Percentiles rank a stretch among this genome's conserved stretches.
Conservation (phyloP, 2,113 vertebrate species). For the Hyaena hyaena region DNA sequence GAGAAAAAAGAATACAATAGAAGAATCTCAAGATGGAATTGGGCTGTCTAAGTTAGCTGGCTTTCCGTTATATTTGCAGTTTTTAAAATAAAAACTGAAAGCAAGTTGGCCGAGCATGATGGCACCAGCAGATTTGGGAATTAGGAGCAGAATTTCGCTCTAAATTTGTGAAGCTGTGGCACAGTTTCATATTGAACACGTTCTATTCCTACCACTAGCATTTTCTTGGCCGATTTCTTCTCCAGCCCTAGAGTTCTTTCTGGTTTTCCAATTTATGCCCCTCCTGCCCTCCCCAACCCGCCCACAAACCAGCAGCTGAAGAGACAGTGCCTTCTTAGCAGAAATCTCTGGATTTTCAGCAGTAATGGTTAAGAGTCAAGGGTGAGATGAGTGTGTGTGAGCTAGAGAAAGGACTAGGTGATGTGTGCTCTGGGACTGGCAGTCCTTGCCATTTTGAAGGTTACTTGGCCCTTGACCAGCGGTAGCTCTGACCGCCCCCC, state of each 20-base stretch:
- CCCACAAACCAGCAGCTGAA: not conserved
- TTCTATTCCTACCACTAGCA: not conserved
- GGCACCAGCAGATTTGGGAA: not conserved
- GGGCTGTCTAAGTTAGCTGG: not conserved
- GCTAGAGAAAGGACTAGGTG: not conserved
- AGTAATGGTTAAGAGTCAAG: not conserved
- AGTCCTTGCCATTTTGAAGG: not conserved
- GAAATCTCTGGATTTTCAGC: not conserved
- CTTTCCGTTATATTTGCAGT: not conserved
- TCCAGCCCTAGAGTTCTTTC: not conserved
- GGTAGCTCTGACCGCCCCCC: not conserved
- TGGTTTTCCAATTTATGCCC: not conserved
- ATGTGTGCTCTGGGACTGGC: not conserved
- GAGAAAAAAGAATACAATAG: not conserved
- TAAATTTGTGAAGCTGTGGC: not conserved
- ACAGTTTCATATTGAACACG: not conserved
- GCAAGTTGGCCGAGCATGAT: not conserved
- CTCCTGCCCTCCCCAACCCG: not conserved
- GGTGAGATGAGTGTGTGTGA: not conserved
- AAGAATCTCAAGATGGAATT: not conserved
- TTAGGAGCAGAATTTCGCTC: conserved; percentile 17
- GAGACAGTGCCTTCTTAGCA: not conserved
- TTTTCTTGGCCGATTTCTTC: not conserved
- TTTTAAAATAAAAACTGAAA: conserved; percentile 44
- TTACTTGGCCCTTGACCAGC: conserved; percentile 24